Conservation (phyloP, 1,140 invertebrate species). For the Diplogasteroides magnus region DNA sequence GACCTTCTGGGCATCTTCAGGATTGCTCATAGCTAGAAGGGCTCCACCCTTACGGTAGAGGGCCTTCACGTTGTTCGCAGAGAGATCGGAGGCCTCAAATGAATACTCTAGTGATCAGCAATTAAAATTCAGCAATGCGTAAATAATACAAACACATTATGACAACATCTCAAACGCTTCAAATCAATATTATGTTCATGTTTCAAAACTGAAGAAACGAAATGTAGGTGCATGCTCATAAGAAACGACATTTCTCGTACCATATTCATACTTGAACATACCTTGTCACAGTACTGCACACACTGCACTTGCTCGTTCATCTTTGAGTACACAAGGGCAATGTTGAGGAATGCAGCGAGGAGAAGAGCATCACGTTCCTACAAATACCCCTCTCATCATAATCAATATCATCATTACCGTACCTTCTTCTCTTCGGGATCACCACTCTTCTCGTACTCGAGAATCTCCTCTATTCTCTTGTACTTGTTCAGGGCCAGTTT, state of each 20-base stretch:
- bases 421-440: constrained; percentile 29
- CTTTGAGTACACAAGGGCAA: constrained; percentile 79
- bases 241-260: too few species aligned
- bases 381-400: constrained; percentile 7
- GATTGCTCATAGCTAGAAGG: constrained; percentile 63
- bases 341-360: constrained; percentile 73
- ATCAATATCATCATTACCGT: background rate
- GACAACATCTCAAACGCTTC: background rate
- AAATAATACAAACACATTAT: background rate
- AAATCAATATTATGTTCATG: background rate
- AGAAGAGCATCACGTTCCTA: constrained; percentile 63
- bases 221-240: too few species aligned
- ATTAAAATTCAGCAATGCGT: background rate
- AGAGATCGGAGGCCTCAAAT: constrained; percentile 63
- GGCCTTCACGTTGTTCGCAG: constrained; percentile 78
- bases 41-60: constrained; percentile 78
- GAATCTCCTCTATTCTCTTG: constrained; percentile 66
- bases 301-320: constrained; percentile 70
- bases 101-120: background rate
- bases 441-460: constrained; percentile 60
- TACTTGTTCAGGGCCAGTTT: constrained; percentile 81
- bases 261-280: too few species aligned
- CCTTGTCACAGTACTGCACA: constrained; percentile 68
- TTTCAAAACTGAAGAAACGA: too few species aligned
- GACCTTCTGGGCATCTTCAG: constrained; percentile 71